Conservation (phyloP, 2,113 vertebrate genomes). For the Xiphias gladius region DNA sequence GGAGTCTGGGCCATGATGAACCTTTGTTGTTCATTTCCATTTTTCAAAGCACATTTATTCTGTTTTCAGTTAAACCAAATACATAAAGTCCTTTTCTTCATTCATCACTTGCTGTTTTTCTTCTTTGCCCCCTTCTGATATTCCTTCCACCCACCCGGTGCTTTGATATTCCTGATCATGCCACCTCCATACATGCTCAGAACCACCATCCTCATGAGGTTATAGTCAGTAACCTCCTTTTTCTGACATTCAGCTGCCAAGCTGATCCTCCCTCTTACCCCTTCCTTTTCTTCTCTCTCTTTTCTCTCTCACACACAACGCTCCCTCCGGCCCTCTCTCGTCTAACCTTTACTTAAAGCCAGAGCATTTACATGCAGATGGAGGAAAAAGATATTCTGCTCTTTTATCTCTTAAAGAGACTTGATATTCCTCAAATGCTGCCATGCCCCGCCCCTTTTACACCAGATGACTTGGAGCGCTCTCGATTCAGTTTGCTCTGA, state of each 20-base stretch:
- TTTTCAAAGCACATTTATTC: neutral
- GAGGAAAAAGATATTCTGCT: conserved; percentile 9
- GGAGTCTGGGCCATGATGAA: neutral
- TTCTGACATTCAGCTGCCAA: conserved; percentile 55
- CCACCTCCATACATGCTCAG: conserved; percentile 12
- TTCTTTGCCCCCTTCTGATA: neutral
- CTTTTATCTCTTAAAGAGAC: conserved; percentile 11
- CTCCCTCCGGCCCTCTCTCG: conserved; percentile 6
- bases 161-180: conserved; percentile 2
- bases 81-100: accelerated
- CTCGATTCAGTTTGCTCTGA: conserved; percentile 29
- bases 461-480: neutral
- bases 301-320: conserved; percentile 1
- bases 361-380: conserved; percentile 35
- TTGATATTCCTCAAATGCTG: conserved; percentile 3
- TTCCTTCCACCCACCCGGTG: too few species aligned
- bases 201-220: conserved; percentile 15
- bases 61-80: neutral
- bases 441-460: conserved; percentile 15
- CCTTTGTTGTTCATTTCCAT: neutral
- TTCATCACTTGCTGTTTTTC: neutral
- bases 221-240: conserved; percentile 29
- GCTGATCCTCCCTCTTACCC: conserved; percentile 1
- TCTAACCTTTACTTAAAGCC: conserved; percentile 63
- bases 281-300: neutral